Evolutionary conservation across 2,113 vertebrate genomes (phyloP).

Genomic region (Saccopteryx bilineata): DNA sequence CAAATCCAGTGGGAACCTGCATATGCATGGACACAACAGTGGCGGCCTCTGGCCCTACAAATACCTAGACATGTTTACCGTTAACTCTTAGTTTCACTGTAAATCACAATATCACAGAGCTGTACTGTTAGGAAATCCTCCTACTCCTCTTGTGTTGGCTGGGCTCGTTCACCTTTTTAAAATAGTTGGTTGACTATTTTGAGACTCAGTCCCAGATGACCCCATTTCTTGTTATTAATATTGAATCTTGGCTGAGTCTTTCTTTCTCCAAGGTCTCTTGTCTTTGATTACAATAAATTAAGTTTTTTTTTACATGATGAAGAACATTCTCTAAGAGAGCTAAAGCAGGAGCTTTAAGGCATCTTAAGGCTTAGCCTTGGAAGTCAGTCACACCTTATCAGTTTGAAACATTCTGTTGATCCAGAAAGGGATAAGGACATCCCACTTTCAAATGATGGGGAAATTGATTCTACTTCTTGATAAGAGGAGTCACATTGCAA

Average conservation of each 20-base stretch:
- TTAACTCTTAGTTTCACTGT: background rate
- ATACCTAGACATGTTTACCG: background rate
- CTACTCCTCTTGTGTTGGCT: background rate
- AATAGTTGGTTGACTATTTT: background rate
- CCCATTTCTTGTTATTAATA: background rate
- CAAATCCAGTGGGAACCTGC: no score
- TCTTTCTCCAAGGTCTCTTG: background rate
- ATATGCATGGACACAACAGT: no score
- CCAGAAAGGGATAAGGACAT: background rate
- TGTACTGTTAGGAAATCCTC: background rate
- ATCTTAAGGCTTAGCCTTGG: background rate
- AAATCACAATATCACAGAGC: background rate
- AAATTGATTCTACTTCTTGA: background rate
- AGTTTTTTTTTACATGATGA: background rate
- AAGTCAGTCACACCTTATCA: conserved; percentile 2
- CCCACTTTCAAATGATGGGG: background rate
- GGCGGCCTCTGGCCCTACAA: no score
- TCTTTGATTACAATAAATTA: background rate
- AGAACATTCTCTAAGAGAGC: background rate
- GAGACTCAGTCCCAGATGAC: background rate
- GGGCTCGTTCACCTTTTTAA: background rate
- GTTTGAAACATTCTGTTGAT: background rate
- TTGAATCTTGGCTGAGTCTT: background rate
- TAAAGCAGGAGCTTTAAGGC: background rate
- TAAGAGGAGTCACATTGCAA: background rate